Conservation (phyloP, 2,113 vertebrate genomes). For the Chloroceryle aenea region DNA sequence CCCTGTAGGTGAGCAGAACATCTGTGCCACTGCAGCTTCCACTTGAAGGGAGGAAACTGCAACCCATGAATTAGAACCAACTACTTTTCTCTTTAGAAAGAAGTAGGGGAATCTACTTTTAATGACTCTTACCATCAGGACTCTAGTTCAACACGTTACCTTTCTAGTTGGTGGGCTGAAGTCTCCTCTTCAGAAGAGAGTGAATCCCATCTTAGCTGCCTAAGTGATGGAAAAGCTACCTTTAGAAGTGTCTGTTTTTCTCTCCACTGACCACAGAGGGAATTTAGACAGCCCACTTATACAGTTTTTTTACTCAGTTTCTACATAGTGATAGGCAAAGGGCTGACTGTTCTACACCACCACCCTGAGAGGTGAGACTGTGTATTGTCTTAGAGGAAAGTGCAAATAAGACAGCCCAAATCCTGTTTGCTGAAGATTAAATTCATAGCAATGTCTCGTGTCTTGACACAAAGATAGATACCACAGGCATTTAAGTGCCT, state of each 20-base stretch:
- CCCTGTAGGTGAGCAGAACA: background rate
- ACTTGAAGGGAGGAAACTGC: background rate
- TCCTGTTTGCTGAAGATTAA: background rate
- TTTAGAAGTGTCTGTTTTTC: background rate
- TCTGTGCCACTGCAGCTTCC: background rate
- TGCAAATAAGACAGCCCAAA: background rate
- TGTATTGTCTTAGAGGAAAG: background rate
- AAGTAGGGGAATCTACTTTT: background rate
- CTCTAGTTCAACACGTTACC: background rate
- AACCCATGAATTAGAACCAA: background rate
- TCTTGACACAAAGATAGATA: background rate
- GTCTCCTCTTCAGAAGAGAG: background rate
- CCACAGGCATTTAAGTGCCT: background rate
- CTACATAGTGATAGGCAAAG: background rate
- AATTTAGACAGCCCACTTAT: background rate
- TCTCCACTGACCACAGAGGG: background rate
- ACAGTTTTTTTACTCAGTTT: background rate
- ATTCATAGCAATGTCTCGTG: background rate
- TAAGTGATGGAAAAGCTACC: background rate
- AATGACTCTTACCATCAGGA: background rate
- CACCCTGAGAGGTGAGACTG: background rate
- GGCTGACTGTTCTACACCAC: background rate
- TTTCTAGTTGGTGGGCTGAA: background rate
- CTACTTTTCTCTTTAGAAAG: background rate
- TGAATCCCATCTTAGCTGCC: background rate